Percentiles rank a stretch among this genome's conserved stretches.
Conservation (phyloP, 2,797 vertebrate species). For the Galaxias olidus region DNA sequence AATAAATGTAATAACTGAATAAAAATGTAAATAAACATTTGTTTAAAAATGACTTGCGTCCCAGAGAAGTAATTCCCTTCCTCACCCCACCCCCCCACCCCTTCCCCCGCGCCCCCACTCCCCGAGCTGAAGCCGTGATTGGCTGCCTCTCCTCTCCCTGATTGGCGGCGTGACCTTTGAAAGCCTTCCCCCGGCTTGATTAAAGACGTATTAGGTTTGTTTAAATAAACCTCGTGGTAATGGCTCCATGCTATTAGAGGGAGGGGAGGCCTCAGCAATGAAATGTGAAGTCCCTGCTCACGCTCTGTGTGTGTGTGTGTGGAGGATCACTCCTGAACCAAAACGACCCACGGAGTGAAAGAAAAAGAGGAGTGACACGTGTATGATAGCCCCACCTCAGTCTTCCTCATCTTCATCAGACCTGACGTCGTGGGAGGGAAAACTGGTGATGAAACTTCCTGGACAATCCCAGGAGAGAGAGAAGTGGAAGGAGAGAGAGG, state of each 20-base stretch:
- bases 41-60: conserved; percentile 98
- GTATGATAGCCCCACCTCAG: conserved; percentile 81
- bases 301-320: too few species aligned
- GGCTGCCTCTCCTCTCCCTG: conserved; percentile 89
- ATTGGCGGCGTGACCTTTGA: conserved; percentile 99
- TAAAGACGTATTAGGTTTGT: conserved; percentile 99
- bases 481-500: not conserved
- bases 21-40: conserved; percentile 99
- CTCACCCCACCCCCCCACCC: too few species aligned
- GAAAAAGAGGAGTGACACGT: conserved; percentile 87
- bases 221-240: conserved; percentile 99
- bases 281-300: conserved; percentile 89
- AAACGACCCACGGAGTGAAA: too few species aligned
- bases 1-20: conserved; percentile 99
- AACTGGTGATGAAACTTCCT: conserved; percentile 78
- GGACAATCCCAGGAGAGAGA: conserved; percentile 48
- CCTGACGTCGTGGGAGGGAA: too few species aligned
- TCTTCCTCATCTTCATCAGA: too few species aligned
- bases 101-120: too few species aligned
- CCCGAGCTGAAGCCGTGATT: conserved; percentile 93
- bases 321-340: conserved; percentile 90
- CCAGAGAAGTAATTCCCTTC: conserved; percentile 94
- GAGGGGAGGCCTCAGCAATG: conserved; percentile 98
- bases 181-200: conserved; percentile 97
- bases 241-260: conserved; percentile 99